Evolutionary conservation across 2,888 invertebrate species (phyloP), one percentile per base, ranked within the genome.

Genomic region (Melikaiella ostensackeni): DNA sequence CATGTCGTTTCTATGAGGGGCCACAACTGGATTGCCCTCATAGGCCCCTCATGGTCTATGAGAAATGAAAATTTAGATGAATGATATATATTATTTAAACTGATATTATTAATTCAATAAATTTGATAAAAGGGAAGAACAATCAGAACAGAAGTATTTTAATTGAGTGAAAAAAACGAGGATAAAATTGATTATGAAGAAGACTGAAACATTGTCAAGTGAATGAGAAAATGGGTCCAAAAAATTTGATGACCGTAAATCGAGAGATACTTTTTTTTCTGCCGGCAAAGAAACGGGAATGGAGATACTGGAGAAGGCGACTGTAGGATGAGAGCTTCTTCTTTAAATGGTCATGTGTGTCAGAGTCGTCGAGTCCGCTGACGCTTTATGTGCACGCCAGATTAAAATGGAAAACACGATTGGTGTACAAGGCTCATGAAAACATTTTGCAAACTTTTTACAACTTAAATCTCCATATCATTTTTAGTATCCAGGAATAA

Each of bases 321-420:
- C 66, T 46, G 66, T 46, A 66, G 66, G 66, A 46, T 46, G 66
- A 42, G 64, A 38, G 75, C 30, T 46, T 59, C 64, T 73, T 76
- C 80, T 83, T 79, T 85, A 88, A 70, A 86, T 86, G 86, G 86
- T 81, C 79, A 86, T 84, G 85, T 84, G 77, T 85, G 86, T 83
- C 86, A 80, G 82, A 84, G 66, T 66, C 66, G 66, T 46, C 46
- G 66, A 27, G 66, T 50, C 46, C 46, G 19, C 66, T 66, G 66
- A 66, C n/a, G 50, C 66, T 66, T 66, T 50, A 27, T 66, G 66
- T 46, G 16, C 66, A 33, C 13, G 27, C 24, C 11, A 19, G 19
- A 66, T 66, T 66, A 46, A 66, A 66, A 66, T 66, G 66, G 66
- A 50, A 66, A 66, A 19, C 30, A 46, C 66, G 24, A 27, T 66